A percentile compares a stretch with the other conserved stretches of the same genome.
Evolutionary conservation across 2,797 vertebrate species (phyloP).

Genomic region (Siniperca undulata): DNA sequence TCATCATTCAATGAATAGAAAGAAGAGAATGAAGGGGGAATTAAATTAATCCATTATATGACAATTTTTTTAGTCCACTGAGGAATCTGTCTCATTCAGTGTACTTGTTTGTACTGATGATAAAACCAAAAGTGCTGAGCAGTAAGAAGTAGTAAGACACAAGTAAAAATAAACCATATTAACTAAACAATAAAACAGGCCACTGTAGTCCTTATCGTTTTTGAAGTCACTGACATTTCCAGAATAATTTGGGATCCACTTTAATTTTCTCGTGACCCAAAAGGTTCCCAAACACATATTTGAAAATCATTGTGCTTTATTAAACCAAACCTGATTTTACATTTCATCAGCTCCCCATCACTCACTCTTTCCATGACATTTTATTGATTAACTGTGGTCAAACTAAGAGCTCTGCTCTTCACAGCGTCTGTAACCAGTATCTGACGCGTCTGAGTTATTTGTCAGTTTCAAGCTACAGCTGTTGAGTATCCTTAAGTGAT

Average conservation of each 20-base stretch:
- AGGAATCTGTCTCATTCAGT: conserved; percentile 1
- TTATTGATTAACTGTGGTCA: conserved; percentile 36
- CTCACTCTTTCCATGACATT: conserved; percentile 14
- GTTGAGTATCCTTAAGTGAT: not conserved
- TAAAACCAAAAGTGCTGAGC: not conserved
- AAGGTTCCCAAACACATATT: conserved; percentile 1
- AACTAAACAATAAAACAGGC: not conserved
- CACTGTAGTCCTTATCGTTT: not conserved
- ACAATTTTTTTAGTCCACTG: not conserved
- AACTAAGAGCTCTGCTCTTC: conserved; percentile 19
- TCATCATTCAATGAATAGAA: conserved; percentile 29
- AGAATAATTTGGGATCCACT: not conserved
- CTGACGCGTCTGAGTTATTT: conserved; percentile 23
- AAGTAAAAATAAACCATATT: not conserved
- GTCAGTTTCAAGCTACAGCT: conserved; percentile 3
- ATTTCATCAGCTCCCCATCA: not conserved
- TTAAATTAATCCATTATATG: conserved; percentile 19
- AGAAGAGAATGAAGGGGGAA: conserved; percentile 1
- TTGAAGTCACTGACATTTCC: conserved; percentile 3
- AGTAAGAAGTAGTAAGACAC: not conserved
- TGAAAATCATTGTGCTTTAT: conserved; percentile 16
- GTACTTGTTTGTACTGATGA: not conserved
- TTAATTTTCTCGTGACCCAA: conserved; percentile 14
- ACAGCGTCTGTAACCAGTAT: conserved; percentile 22
- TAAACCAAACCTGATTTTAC: conserved; percentile 22